Evolutionary conservation across 2,113 vertebrate genomes (phyloP).

Genomic region (Neopipo cinnamomea): DNA sequence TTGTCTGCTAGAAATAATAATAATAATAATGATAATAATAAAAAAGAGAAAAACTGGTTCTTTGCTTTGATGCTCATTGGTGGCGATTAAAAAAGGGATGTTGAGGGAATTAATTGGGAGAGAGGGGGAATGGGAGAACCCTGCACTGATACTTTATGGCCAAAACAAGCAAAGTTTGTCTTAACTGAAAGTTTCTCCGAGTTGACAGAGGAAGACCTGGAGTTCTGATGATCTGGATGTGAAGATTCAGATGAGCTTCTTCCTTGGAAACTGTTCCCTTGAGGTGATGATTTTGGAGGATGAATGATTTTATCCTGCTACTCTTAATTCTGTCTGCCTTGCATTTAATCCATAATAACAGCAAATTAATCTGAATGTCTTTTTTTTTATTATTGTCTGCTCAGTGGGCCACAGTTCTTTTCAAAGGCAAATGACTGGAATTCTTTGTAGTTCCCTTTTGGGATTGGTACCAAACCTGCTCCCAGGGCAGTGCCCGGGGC

Average conservation of each 20-base stretch:
- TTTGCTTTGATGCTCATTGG: not conserved
- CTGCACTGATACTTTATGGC: not conserved
- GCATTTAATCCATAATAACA: not conserved
- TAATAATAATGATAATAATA: constrained; percentile 60
- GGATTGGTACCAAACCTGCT: not conserved
- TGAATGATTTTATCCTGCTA: not conserved
- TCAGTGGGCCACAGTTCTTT: not conserved
- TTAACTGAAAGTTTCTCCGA: not conserved
- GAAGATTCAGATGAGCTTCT: not conserved
- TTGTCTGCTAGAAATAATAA: constrained; percentile 82
- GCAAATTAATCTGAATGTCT: not conserved
- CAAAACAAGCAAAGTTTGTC: not conserved
- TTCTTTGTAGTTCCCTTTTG: not conserved
- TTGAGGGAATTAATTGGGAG: not conserved
- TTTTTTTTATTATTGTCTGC: not conserved
- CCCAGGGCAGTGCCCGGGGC: accelerated
- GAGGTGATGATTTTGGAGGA: not conserved
- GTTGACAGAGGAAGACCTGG: not conserved
- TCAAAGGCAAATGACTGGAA: not conserved
- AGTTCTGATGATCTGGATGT: not conserved
- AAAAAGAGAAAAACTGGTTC: constrained; percentile 67
- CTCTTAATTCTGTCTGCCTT: not conserved
- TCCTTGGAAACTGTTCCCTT: not conserved
- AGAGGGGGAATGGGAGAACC: not conserved
- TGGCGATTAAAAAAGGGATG: not conserved